phyloP scores from a whole-genome alignment of 2,113 vertebrate species.

The Rattus norvegicus region GRCr8 NC_086021.1:95056001-95056500 shows the following conservation, averaged over 20 bases:
- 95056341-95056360: neutral
- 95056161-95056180: conserved; percentile 65
- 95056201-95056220: conserved; percentile 50
- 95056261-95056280: conserved; percentile 42
- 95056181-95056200: conserved; percentile 68
- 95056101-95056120: conserved; percentile 70
- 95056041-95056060: conserved; percentile 46
- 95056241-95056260: conserved; percentile 45
- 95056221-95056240: conserved; percentile 50
- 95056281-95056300: conserved; percentile 19
- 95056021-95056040: conserved; percentile 39
- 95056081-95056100: conserved; percentile 72
- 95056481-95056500: neutral
- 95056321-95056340: neutral
- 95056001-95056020: neutral
- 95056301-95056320: neutral
- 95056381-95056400: neutral
- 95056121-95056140: conserved; percentile 76
- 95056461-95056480: neutral
- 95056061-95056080: conserved; percentile 74
- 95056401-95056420: neutral
- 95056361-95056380: neutral
- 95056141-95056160: conserved; percentile 14
- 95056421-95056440: neutral
- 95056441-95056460: neutral